phyloP scores from a whole-genome alignment of 2,797 vertebrate genomes.

The Chelidonichthys spinosus region DNA sequence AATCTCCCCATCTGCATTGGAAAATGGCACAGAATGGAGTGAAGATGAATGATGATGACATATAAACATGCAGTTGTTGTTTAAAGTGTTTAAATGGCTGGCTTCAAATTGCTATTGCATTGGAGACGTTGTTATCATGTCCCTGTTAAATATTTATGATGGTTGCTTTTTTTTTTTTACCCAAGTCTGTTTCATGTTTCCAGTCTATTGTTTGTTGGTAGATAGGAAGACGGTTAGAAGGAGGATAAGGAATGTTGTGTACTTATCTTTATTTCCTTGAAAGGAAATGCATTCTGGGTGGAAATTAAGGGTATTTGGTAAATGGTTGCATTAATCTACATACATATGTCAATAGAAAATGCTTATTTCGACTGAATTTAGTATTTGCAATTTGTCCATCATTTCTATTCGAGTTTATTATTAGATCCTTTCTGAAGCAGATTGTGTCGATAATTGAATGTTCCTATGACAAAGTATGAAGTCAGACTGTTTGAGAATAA shows the following conservation, averaged over 20 bases:
- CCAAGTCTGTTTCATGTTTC: slow-evolving; percentile 47
- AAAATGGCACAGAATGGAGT: slow-evolving; percentile 3
- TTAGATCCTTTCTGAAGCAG: neutral
- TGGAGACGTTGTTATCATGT: slow-evolving; percentile 25
- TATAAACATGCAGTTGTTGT: slow-evolving; percentile 18
- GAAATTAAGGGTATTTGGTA: neutral
- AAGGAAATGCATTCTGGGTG: neutral
- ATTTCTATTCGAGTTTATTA: neutral
- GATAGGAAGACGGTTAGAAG: slow-evolving; percentile 6
- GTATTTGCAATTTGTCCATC: neutral
- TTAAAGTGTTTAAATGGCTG: slow-evolving; percentile 8
- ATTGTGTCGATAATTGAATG: neutral
- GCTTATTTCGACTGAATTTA: neutral
- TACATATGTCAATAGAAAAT: neutral
- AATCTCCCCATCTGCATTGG: neutral
- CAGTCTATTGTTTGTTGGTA: slow-evolving; percentile 18
- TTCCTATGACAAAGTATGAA: neutral
- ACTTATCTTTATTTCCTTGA: slow-evolving; percentile 9
- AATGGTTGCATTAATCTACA: slow-evolving; percentile 1
- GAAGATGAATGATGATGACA: slow-evolving; percentile 12
- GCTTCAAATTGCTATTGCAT: slow-evolving; percentile 13
- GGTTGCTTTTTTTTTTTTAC: slow-evolving; percentile 23
- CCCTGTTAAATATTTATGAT: slow-evolving; percentile 39
- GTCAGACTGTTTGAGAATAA: neutral
- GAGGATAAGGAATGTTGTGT: slow-evolving; percentile 19